Base-by-base conservation (phyloP, 2,888 invertebrate species). In the Phortica okadai region DNA sequence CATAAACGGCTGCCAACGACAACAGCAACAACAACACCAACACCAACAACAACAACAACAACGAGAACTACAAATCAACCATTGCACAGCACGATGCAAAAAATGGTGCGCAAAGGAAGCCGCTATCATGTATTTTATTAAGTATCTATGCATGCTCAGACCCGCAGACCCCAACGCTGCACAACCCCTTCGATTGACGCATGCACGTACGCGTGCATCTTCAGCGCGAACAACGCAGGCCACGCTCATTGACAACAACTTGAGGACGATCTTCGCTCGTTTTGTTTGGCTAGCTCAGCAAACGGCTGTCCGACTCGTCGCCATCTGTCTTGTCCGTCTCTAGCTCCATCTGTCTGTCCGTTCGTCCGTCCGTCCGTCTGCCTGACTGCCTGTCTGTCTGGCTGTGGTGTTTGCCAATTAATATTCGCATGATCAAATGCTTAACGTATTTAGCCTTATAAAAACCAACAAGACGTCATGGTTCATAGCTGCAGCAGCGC, bases 391-490 rank as follows among this genome's bases (percentile, higher is more conserved):
- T 41, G 41, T 56, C 74, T 16, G 45, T 45, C 74, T 44, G n/a
- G 50, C 54, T 45, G 21, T 62, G 54, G 81, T 84, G 85, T 85
- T 87, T 81, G 85, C 88, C 86, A 88, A 88, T 86, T 86, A 86
- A 86, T 86, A 88, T 86, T 85, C 88, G 88, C 86, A 85, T 86
- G 86, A 86, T 88, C 86, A 86, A 88, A 88, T 86, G 86, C 83
- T 86, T 86, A 88, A 86, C 86, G 86, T 88, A 86, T 88, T 86
- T 86, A 88, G 86, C 88, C 88, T 81, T 88, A 86, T 81, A 85
- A 81, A 86, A 86, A 87, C 86, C 86, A 87, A 87, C 86, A 86
- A 84, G 84, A 82, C 82, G 77, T 76, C 78, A 59, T 77, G 59
- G 75, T 74, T 76, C 76, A 69, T 56, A 67, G 78, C 74, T 42